Evolutionary conservation across 2,113 vertebrate species (phyloP), one percentile per base, ranked within the genome.

Genomic region (Zingel zingel): DNA sequence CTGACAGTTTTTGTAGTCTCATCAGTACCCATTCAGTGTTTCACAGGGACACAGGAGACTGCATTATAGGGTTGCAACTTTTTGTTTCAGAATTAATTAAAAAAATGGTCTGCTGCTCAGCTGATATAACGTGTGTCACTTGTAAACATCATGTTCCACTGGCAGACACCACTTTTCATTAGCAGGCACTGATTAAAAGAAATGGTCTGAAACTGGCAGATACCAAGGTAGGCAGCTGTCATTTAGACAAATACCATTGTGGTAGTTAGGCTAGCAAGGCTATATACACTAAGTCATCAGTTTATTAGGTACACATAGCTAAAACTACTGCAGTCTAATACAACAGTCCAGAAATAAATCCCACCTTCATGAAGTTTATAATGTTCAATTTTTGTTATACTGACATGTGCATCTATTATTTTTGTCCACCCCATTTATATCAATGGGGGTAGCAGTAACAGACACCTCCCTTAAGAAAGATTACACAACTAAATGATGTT

Each of bases 111-210:
- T 13, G 11, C 33, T 76, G 25, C 15, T 50, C 13, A 45, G 61
- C 56, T 54, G 71, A 16, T 25, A 0, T 43, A 51, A 57, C 3
- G 1, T 74, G 39, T 53, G 47, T 19, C 50, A 56, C 65, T 82
- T 48, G 2, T 33, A 56, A 62, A 69, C 36, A 67, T n/a, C 33
- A 21, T 21, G 56, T 14, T 62, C n/a, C 23, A 50, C 58, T 82
- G 39, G 48, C 58, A 76, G 36, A 63, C 51, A 48, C 14, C 21
- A 39, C 27, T 64, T 74, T 63, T 74, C 27, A 59, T 47, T 51
- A 27, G 36, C 47, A 54, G 48, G 73, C 30, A 51, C 3, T 15
- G 54, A 21, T n/a, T 56, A 39, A 64, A 10, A 64, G 39, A 39
- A 30, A 66, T 16, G 19, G 23, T 54, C 25, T 50, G 51, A 15